These are phyloP conservation scores for Porites evermanni DNA, from an alignment of 92 coral and sea anemone genomes.

Conservation along the genomic window DNA sequence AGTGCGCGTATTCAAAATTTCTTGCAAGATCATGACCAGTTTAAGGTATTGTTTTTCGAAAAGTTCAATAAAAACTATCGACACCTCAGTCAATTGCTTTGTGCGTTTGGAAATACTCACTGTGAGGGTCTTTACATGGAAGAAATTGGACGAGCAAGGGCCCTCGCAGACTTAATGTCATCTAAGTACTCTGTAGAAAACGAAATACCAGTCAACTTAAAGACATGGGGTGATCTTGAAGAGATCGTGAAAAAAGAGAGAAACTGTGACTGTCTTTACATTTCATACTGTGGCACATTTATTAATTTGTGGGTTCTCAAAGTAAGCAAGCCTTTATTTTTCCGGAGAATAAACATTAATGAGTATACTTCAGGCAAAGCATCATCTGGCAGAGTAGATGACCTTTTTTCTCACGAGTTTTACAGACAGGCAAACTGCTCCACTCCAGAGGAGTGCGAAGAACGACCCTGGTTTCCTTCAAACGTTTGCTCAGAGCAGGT, in stretches of 20 bases:
- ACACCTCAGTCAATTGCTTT: neutral
- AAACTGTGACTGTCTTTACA: neutral
- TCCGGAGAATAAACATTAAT: too few species aligned
- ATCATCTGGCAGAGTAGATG: too few species aligned
- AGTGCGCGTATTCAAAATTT: neutral
- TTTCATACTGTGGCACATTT: neutral
- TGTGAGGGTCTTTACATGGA: neutral
- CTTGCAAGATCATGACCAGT: neutral
- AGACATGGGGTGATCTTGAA: neutral
- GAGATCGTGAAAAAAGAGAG: neutral
- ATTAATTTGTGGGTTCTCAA: neutral
- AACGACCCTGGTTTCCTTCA: too few species aligned
- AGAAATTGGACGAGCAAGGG: conserved; percentile 2
- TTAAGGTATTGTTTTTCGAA: neutral
- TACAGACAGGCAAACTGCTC: too few species aligned
- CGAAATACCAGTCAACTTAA: too few species aligned
- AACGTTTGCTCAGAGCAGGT: too few species aligned
- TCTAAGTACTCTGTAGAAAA: neutral
- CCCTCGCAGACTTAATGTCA: neutral
- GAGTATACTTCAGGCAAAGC: too few species aligned
- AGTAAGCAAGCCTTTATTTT: neutral
- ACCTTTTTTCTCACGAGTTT: too few species aligned
- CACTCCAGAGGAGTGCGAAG: too few species aligned
- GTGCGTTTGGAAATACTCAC: neutral
- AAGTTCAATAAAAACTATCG: neutral